Conservation (phyloP, 2,888 invertebrate species). For the Tanypteryx hageni region DNA sequence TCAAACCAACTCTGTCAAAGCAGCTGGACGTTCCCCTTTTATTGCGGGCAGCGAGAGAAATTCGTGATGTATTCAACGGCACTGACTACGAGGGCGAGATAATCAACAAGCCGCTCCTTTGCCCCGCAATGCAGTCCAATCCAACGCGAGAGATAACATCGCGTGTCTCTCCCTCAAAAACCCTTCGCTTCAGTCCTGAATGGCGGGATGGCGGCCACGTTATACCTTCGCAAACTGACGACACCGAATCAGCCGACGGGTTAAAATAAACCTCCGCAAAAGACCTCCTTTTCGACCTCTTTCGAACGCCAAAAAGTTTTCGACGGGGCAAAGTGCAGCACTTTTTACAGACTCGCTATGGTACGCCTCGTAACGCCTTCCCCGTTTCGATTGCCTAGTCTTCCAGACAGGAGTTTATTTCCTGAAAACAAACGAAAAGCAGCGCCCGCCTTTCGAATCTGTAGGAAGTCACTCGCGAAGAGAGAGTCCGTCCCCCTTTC, state of each 20-base stretch:
- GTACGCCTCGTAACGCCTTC: not conserved
- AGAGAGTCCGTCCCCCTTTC: not conserved
- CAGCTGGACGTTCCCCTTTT: too few relatives aligned
- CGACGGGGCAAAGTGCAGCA: not conserved
- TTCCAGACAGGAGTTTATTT: not conserved
- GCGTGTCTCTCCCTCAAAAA: not conserved
- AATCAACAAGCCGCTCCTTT: not conserved
- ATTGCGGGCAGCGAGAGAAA: too few relatives aligned
- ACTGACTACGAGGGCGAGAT: too few relatives aligned
- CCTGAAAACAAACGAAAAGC: not conserved
- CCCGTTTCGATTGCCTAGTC: not conserved
- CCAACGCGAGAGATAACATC: not conserved
- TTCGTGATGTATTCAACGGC: too few relatives aligned
- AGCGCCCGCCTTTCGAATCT: not conserved
- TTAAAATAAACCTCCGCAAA: not conserved
- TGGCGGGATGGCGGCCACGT: conserved; percentile 12
- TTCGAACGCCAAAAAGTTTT: not conserved
- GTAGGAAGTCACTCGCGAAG: not conserved
- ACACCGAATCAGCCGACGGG: not conserved
- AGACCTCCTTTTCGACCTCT: not conserved
- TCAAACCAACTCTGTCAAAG: too few relatives aligned
- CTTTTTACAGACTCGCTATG: not conserved
- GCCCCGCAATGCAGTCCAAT: not conserved
- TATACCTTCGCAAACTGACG: not conserved
- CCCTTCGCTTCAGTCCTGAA: not conserved